Evolutionary conservation across 2,888 invertebrate species (phyloP).

Genomic region (Capitulum mitella): DNA sequence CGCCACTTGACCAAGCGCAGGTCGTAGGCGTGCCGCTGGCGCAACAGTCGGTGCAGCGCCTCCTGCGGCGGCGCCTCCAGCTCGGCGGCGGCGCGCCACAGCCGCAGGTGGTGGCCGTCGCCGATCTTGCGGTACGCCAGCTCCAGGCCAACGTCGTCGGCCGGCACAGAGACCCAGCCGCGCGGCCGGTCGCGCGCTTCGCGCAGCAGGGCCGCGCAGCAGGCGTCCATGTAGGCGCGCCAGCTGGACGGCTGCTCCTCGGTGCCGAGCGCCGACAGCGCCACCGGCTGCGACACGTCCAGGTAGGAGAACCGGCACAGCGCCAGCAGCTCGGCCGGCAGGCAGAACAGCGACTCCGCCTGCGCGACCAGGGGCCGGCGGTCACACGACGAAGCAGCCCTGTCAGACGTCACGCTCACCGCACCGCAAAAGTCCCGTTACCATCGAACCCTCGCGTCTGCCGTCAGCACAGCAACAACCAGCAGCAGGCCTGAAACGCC

Average conservation of each 20-base stretch:
- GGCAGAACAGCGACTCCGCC: conserved; percentile 43
- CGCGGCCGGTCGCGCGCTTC: conserved; percentile 78
- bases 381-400: no score
- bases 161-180: conserved; percentile 67
- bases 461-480: no score
- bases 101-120: conserved; percentile 79
- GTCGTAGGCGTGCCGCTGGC: conserved; percentile 74
- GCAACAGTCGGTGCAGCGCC: conserved; percentile 48
- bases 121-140: conserved; percentile 84
- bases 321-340: conserved; percentile 54
- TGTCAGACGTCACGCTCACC: no score
- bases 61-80: conserved; percentile 86
- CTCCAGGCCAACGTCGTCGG: conserved; percentile 55
- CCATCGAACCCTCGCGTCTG: no score
- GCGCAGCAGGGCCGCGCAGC: conserved; percentile 76
- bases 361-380: neutral
- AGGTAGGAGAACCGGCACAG: conserved; percentile 79
- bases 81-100: conserved; percentile 85
- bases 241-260: conserved; percentile 38
- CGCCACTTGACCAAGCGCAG: conserved; percentile 73
- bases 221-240: conserved; percentile 75
- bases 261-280: conserved; percentile 62
- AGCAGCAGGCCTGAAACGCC: no score
- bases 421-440: no score
- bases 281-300: conserved; percentile 77